A percentile compares a stretch with the other conserved stretches of the same genome.
Conservation (phyloP, 1,140 invertebrate species). For the Zaprionus capensis region DNA sequence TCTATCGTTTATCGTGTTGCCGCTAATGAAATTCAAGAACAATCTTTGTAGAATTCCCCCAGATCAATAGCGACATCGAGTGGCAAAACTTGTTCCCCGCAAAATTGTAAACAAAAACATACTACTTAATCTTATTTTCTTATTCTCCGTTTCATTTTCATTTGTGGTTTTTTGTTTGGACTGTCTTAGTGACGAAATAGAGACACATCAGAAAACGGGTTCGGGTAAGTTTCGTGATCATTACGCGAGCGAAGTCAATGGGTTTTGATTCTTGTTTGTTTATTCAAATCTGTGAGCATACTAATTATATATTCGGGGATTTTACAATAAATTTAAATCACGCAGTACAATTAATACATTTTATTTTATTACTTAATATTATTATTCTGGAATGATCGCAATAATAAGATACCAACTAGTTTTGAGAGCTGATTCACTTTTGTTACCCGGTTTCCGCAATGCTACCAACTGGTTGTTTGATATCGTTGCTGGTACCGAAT, state of each 20-base stretch:
- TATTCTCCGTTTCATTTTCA: background rate
- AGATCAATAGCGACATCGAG: slow-evolving; percentile 22
- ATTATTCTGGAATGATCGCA: background rate
- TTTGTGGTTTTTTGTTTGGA: slow-evolving; percentile 6
- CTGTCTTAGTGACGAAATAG: slow-evolving; percentile 30
- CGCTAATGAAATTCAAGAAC: slow-evolving; percentile 78
- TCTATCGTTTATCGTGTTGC: slow-evolving; percentile 54
- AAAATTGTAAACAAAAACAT: slow-evolving; percentile 23
- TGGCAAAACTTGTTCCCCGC: slow-evolving; percentile 31
- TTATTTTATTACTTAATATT: slow-evolving; percentile 1
- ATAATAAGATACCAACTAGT: slow-evolving; percentile 10
- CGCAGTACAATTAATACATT: slow-evolving; percentile 1
- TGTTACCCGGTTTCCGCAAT: slow-evolving; percentile 7
- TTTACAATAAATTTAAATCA: slow-evolving; percentile 11
- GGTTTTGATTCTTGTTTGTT: slow-evolving; percentile 16
- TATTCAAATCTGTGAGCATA: slow-evolving; percentile 22
- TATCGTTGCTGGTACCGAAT: background rate
- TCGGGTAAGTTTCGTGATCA: slow-evolving; percentile 8
- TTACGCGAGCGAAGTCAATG: slow-evolving; percentile 17
- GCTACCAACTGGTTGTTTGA: slow-evolving; percentile 14
- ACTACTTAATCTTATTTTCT: slow-evolving; percentile 32
- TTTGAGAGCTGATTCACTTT: slow-evolving; percentile 1
- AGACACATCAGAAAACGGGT: slow-evolving; percentile 25
- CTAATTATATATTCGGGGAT: slow-evolving; percentile 12
- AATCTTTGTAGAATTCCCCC: slow-evolving; percentile 57